These are phyloP conservation scores for Emydura subglobosa DNA, from an alignment of 2,113 vertebrate species.

Conservation along the genomic window DNA sequence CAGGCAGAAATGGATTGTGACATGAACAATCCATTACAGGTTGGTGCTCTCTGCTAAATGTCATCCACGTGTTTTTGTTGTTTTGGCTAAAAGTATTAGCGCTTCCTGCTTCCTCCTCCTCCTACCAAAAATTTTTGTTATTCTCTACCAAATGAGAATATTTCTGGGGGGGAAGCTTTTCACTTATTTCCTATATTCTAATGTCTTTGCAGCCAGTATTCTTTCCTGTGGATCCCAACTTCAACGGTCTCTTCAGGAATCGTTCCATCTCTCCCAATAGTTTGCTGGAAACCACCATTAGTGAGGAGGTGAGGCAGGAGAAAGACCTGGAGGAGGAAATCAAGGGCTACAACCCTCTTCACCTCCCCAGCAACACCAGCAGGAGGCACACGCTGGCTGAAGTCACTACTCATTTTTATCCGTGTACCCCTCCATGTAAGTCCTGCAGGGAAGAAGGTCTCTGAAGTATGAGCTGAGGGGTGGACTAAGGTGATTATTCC, in stretches of 20 bases:
- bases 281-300: slow-evolving; percentile 90
- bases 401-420: slow-evolving; percentile 90
- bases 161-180: not conserved
- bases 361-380: slow-evolving; percentile 82
- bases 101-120: not conserved
- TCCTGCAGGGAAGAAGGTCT: not conserved
- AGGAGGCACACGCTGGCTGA: slow-evolving; percentile 94
- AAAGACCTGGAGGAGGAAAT: slow-evolving; percentile 87
- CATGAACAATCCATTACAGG: slow-evolving; percentile 88
- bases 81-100: not conserved
- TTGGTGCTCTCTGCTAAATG: slow-evolving; percentile 56
- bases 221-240: slow-evolving; percentile 87
- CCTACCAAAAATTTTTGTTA: not conserved
- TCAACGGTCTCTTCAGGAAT: slow-evolving; percentile 85
- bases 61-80: not conserved
- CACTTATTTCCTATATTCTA: slow-evolving; percentile 35
- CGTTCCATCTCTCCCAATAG: slow-evolving; percentile 90
- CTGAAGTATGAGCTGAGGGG: not conserved
- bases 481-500: not conserved
- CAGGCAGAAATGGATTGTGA: slow-evolving; percentile 90
- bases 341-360: slow-evolving; percentile 73
- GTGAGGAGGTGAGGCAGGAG: slow-evolving; percentile 87
- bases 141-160: not conserved
- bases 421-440: slow-evolving; percentile 91
- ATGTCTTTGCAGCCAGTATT: slow-evolving; percentile 84